A percentile compares a stretch with the other conserved stretches of the same genome.
Evolutionary conservation across 2,888 invertebrate species (phyloP).

Genomic region (Griposia aprilina): DNA sequence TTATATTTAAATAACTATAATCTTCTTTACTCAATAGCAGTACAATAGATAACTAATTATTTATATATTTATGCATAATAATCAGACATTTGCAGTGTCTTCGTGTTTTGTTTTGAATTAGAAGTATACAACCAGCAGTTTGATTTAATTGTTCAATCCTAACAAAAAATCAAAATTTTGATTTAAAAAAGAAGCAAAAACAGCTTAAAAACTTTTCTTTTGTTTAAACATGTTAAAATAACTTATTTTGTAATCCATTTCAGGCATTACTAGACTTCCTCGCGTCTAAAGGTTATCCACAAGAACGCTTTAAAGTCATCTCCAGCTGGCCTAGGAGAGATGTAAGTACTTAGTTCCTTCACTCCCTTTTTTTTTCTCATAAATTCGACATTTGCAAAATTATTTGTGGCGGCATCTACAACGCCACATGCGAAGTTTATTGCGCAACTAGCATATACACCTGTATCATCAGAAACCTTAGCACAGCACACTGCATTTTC

Average conservation of each 20-base stretch:
- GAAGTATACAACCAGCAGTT: too few species aligned
- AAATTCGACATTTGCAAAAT: not conserved
- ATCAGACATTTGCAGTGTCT: too few species aligned
- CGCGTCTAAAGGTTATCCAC: slow-evolving; percentile 96
- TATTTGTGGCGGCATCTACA: not conserved
- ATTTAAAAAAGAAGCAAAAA: too few species aligned
- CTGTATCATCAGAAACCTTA: too few species aligned
- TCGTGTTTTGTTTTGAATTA: too few species aligned
- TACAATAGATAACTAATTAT: not conserved
- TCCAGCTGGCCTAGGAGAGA: slow-evolving; percentile 98
- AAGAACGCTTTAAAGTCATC: slow-evolving; percentile 96
- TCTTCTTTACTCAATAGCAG: not conserved
- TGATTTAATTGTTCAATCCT: too few species aligned
- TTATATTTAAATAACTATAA: not conserved
- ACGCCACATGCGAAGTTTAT: not conserved
- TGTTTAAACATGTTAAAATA: not conserved
- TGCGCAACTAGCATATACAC: too few species aligned
- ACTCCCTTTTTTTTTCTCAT: not conserved
- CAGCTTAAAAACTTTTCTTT: not conserved
- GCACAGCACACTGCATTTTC: too few species aligned
- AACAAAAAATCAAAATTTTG: too few species aligned
- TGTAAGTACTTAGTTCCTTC: slow-evolving; percentile 90
- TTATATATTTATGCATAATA: not conserved
- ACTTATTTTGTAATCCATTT: slow-evolving; percentile 68
- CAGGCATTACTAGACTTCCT: slow-evolving; percentile 96